Evolutionary conservation across 2,113 vertebrate species (phyloP).

Genomic region (Strix aluco): DNA sequence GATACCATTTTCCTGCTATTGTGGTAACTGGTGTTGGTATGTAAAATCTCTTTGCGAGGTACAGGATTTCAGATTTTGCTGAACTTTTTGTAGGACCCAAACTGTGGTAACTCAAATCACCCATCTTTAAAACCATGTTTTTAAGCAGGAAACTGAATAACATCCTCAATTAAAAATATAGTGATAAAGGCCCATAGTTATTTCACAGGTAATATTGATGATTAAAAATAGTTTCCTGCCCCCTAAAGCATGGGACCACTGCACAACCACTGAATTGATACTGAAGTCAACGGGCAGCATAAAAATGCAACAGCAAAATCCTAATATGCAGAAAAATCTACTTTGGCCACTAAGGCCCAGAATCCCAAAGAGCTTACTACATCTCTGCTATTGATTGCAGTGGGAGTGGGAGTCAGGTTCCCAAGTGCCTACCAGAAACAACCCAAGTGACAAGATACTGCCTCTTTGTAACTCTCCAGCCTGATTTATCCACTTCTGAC

Average conservation of each 20-base stretch:
- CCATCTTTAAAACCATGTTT: not conserved
- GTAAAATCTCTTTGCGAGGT: not conserved
- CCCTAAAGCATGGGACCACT: not conserved
- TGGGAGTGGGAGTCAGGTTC: not conserved
- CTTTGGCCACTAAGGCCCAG: not conserved
- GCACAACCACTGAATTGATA: not conserved
- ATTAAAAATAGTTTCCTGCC: not conserved
- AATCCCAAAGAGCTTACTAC: not conserved
- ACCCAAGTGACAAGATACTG: slow-evolving; percentile 38
- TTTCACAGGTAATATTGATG: not conserved
- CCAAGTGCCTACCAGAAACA: not conserved
- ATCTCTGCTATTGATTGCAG: not conserved
- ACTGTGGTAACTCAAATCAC: not conserved
- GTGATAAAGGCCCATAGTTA: not conserved
- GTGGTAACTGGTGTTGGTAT: not conserved
- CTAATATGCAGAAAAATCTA: not conserved
- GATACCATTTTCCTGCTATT: not conserved
- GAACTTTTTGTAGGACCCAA: not conserved
- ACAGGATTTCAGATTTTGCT: not conserved
- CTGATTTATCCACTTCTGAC: slow-evolving; percentile 54
- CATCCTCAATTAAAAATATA: not conserved
- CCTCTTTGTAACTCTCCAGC: slow-evolving; percentile 11
- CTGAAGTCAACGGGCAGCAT: not conserved
- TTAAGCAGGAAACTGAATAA: not conserved
- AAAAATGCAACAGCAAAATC: not conserved